A percentile compares a stretch with the other conserved stretches of the same genome.
Evolutionary conservation across 2,113 vertebrate species (phyloP).

Genomic region (Tychaedon coryphoeus): DNA sequence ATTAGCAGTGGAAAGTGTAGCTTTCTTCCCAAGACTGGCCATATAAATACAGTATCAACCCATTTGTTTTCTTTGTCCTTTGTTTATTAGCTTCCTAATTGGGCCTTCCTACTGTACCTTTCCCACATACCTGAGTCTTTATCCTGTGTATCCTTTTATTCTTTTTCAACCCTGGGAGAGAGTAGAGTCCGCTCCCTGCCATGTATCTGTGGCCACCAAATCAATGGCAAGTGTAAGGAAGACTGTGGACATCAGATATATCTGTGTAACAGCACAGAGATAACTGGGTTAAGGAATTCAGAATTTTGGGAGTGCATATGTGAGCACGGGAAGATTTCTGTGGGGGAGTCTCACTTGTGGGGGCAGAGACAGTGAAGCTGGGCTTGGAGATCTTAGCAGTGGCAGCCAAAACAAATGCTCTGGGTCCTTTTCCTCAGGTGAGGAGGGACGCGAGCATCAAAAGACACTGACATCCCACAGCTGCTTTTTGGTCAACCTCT

Average conservation of each 20-base stretch:
- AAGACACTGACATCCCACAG: not conserved
- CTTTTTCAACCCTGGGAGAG: not conserved
- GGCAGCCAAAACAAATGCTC: not conserved
- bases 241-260: accelerated
- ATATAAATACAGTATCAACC: not conserved
- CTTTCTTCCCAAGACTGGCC: not conserved
- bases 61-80: not conserved
- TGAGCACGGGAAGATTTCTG: not conserved
- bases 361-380: accelerated
- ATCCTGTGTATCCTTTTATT: not conserved
- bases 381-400: not conserved
- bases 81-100: not conserved
- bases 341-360: not conserved
- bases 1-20: not conserved
- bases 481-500: not conserved
- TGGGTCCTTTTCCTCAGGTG: not conserved
- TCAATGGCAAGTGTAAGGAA: not conserved
- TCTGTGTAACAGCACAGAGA: not conserved
- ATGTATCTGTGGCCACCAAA: accelerated
- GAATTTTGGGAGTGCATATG: not conserved
- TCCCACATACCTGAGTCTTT: not conserved
- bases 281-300: not conserved
- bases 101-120: not conserved
- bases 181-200: not conserved
- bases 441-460: accelerated